Conservation (phyloP, 2,888 invertebrate genomes). For the Phania funesta region DNA sequence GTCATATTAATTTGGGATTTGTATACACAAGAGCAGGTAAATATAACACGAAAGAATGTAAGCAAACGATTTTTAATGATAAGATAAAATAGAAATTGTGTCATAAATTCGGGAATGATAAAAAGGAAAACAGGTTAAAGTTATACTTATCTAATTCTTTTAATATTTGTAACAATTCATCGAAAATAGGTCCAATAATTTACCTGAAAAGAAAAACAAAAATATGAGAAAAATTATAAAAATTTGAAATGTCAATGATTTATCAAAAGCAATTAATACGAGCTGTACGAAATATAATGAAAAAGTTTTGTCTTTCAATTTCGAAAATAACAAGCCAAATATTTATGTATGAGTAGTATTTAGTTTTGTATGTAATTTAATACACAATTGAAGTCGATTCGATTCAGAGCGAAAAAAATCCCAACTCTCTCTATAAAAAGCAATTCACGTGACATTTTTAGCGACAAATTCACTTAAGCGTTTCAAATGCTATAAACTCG, state of each 20-base stretch:
- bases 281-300: not conserved
- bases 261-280: not conserved
- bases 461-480: conserved; percentile 76
- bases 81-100: conserved; percentile 33
- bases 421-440: conserved; percentile 27
- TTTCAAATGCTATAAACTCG: conserved; percentile 63
- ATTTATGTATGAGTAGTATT: too few species aligned
- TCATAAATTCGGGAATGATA: not conserved
- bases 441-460: conserved; percentile 56
- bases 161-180: not conserved
- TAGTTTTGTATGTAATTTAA: not conserved
- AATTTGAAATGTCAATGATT: conserved; percentile 9
- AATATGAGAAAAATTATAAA: not conserved
- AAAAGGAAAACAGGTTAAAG: conserved; percentile 9
- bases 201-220: conserved; percentile 51
- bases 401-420: not conserved
- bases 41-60: conserved; percentile 2
- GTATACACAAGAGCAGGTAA: conserved; percentile 3
- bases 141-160: conserved; percentile 20
- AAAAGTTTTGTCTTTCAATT: not conserved
- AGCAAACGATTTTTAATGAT: not conserved
- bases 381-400: not conserved
- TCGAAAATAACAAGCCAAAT: conserved; percentile 28
- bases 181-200: not conserved
- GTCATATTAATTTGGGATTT: too few species aligned